Evolutionary conservation across 2,797 vertebrate species (phyloP), one percentile per base, ranked within the genome.

Genomic region (Crypturellus tataupa): DNA sequence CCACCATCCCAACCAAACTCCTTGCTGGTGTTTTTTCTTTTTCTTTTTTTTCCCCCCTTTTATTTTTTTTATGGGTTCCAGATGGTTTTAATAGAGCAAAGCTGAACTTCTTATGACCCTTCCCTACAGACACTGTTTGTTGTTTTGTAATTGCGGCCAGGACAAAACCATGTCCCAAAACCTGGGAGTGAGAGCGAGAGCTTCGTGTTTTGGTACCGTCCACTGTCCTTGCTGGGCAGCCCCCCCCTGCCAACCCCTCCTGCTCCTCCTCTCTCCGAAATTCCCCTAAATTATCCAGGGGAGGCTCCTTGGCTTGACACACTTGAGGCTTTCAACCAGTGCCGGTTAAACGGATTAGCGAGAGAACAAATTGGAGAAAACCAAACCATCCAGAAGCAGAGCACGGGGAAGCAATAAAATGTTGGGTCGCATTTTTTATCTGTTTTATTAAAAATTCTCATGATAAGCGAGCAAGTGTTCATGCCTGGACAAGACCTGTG

Each of bases 391-490:
- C 89, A 58, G 84, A 94, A 85, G 68, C 63, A 37, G 71, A 90
- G 86, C 12, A 2, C 79, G 71, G 94, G 92, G 59, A 96, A 96
- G 90, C 64, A 85, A 96, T 96, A 95, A 91, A 96, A 90, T 63
- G 78, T 71, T 60, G 64, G 59, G 62, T 79, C 37, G 0, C 87
- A 80, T 75, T 96, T 94, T 12, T 17, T 63, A 83, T 88, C 58
- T 65, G 58, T 59, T 89, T 84, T 92, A 79, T 94, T 91, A 96
- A 98, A 98, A 98, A 97, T 97, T 97, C 94, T 98, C 96, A 97
- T 98, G 97, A 97, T 98, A 98, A 98, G 98, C 98, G 98, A 96
- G 87, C 98, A 98, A 97, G 64, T 95, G 98, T 98, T 97, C 93
- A 93, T 95, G 85, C 87, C 69, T 82, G 84, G 94, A 93, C 95